Evolutionary conservation across 2,888 invertebrate genomes (phyloP).

Genomic region (Drosophila anceps): DNA sequence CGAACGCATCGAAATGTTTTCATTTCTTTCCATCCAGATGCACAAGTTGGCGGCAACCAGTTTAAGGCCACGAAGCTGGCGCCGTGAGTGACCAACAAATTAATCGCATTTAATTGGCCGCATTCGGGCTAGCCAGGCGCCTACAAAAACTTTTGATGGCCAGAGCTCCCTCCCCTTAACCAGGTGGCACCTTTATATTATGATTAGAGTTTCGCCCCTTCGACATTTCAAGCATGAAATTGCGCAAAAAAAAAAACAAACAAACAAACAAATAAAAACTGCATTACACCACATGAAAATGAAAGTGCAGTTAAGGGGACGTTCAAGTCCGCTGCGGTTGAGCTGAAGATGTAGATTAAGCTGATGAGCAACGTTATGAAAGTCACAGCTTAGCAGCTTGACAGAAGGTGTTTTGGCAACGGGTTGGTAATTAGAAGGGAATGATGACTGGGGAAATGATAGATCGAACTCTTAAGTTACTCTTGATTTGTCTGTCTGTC

Average conservation of each 20-base stretch:
- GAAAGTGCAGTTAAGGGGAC: slow-evolving; percentile 59
- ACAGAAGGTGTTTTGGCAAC: too few relatives aligned
- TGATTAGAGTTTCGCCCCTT: slow-evolving; percentile 20
- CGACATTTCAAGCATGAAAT: slow-evolving; percentile 48
- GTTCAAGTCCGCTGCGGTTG: neutral
- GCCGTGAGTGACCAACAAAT: slow-evolving; percentile 69
- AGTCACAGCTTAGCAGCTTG: neutral
- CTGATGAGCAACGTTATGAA: neutral
- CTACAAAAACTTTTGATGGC: slow-evolving; percentile 30
- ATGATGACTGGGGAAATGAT: neutral
- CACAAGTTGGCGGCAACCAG: slow-evolving; percentile 61
- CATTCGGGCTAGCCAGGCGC: slow-evolving; percentile 35
- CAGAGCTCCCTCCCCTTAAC: neutral
- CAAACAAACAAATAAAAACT: slow-evolving; percentile 20
- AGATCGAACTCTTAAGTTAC: too few relatives aligned
- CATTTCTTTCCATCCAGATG: slow-evolving; percentile 48
- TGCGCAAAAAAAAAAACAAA: slow-evolving; percentile 50
- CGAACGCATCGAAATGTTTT: slow-evolving; percentile 76
- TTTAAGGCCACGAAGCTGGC: slow-evolving; percentile 46
- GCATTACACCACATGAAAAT: slow-evolving; percentile 56
- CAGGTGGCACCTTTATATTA: neutral
- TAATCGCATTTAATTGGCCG: slow-evolving; percentile 75
- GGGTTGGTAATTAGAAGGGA: neutral
- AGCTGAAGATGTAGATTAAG: neutral
- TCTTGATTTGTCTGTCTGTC: too few relatives aligned